A percentile compares a stretch with the other conserved stretches of the same genome.
These are phyloP conservation scores for Eilema depressum DNA, from an alignment of 2,888 invertebrate genomes.

Conservation along the genomic window DNA sequence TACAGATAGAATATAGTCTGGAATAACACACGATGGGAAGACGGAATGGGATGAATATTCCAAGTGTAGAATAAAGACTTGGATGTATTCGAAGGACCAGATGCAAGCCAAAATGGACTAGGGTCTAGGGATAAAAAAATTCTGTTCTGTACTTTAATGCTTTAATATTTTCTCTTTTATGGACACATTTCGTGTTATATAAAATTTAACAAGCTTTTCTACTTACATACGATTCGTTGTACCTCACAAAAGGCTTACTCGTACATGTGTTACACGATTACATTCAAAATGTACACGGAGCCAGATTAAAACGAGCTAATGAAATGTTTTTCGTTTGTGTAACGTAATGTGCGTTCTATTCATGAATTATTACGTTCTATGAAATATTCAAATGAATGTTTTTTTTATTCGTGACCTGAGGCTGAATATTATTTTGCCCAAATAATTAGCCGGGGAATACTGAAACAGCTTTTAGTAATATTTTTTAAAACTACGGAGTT, in stretches of 20 bases:
- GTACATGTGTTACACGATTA: constrained; percentile 41
- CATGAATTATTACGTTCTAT: neutral
- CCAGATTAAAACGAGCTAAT: constrained; percentile 49
- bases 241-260: constrained; percentile 43
- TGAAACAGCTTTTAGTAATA: too few species aligned
- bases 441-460: too few species aligned
- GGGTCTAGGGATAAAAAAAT: too few species aligned
- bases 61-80: too few species aligned
- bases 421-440: neutral
- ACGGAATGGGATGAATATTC: too few species aligned
- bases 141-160: neutral
- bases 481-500: too few species aligned
- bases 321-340: constrained; percentile 33
- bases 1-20: too few species aligned
- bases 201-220: constrained; percentile 27
- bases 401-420: neutral
- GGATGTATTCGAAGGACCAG: too few species aligned
- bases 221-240: constrained; percentile 35
- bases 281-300: constrained; percentile 35
- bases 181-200: neutral
- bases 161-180: neutral
- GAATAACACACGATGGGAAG: too few species aligned
- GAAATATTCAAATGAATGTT: neutral
- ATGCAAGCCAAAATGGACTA: too few species aligned
- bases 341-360: constrained; percentile 20